phyloP scores from a whole-genome alignment of 2,797 vertebrate species.

The Tolypeutes matacus region DNA sequence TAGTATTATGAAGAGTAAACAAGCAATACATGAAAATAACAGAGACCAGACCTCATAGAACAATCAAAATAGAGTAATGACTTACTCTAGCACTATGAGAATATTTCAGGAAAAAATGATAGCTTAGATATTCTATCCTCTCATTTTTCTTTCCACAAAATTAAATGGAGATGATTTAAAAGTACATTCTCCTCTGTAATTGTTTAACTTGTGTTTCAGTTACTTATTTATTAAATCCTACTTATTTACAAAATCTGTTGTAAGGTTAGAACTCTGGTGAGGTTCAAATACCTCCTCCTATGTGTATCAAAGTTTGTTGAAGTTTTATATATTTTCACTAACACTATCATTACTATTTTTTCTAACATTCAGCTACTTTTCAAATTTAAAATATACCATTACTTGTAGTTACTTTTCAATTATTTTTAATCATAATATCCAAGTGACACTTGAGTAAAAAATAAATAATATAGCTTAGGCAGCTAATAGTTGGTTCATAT shows the following conservation, averaged over 20 bases:
- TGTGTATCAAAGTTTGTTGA: neutral
- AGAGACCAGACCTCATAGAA: neutral
- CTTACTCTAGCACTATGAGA: neutral
- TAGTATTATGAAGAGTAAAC: neutral
- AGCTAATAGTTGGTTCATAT: slow-evolving; percentile 79
- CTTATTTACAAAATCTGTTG: neutral
- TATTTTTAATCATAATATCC: slow-evolving; percentile 84
- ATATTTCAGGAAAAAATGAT: neutral
- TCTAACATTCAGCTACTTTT: slow-evolving; percentile 67
- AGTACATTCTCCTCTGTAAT: neutral
- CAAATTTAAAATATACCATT: slow-evolving; percentile 74
- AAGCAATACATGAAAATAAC: neutral
- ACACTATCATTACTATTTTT: slow-evolving; percentile 62
- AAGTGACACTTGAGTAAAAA: slow-evolving; percentile 85
- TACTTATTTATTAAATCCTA: neutral
- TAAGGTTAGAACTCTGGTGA: neutral
- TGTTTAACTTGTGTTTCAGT: neutral
- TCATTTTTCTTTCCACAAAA: slow-evolving; percentile 20
- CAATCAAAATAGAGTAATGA: too few species aligned
- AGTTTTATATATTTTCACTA: slow-evolving; percentile 58
- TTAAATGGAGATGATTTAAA: neutral
- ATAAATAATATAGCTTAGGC: slow-evolving; percentile 84
- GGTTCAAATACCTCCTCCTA: neutral
- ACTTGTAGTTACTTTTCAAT: slow-evolving; percentile 80
- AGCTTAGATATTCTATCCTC: neutral